phyloP scores from a whole-genome alignment of 2,888 invertebrate species.

The Crepidodera aurea region DNA sequence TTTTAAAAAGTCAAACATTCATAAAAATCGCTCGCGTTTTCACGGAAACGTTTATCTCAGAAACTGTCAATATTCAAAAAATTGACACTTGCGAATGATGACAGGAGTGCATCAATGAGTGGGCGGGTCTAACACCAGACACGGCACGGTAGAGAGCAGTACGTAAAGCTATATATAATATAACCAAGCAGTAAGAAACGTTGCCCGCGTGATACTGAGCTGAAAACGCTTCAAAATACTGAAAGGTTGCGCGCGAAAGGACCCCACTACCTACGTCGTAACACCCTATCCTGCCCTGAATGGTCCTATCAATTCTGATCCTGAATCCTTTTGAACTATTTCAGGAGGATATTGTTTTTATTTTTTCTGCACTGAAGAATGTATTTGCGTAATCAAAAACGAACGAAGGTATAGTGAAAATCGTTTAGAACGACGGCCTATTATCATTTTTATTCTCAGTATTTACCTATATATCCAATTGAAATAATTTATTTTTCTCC shows the following conservation, averaged over 20 bases:
- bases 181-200: constrained; percentile 40
- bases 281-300: constrained; percentile 39
- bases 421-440: too few species aligned
- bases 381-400: too few species aligned
- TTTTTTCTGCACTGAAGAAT: constrained; percentile 20
- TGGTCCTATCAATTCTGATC: constrained; percentile 40
- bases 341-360: constrained; percentile 32
- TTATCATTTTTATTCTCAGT: too few species aligned
- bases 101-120: constrained; percentile 38
- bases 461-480: too few species aligned
- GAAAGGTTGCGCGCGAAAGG: constrained; percentile 54
- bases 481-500: too few species aligned
- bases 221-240: constrained; percentile 47
- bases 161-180: constrained; percentile 30
- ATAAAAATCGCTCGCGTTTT: background rate
- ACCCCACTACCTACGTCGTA: constrained; percentile 45
- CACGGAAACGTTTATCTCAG: background rate
- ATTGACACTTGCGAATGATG: constrained; percentile 28
- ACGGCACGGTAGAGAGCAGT: constrained; percentile 42
- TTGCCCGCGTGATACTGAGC: constrained; percentile 56
- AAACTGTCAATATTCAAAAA: constrained; percentile 6
- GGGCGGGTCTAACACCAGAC: constrained; percentile 51
- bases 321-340: constrained; percentile 38
- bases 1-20: constrained; percentile 29
- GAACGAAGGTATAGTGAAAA: too few species aligned